Evolutionary conservation across 2,113 vertebrate species (phyloP), one percentile per base, ranked within the genome.

Genomic region (Hassar affinis): DNA sequence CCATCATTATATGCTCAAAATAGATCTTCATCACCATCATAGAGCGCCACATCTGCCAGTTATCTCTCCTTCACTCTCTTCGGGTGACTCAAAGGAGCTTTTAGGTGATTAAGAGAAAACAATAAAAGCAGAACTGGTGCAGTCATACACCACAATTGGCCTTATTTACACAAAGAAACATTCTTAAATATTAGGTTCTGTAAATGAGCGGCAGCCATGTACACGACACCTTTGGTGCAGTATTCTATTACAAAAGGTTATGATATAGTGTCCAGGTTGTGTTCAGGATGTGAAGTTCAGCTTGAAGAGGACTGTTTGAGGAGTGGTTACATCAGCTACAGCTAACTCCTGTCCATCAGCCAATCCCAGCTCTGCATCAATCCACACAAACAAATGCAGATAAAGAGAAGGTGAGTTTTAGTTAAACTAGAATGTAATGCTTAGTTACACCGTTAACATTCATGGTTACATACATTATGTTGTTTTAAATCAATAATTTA

Each of bases 231-330:
- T n/a, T 62, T 38, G 22, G 72, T 64, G 33, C 57, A 78, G 75
- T 47, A 78, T 57, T 49, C 38, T 35, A 49, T 49, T 35, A 59
- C 15, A 15, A 68, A 59, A 38, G n/a, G 22, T n/a, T 47, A 18
- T 56, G 22, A 20, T 57, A 25, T n/a, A 47, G 14, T 20, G 57
- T 69, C 54, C 38, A 18, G 38, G 69, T 4, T 61, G 76, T 49
- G 68, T 62, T 84, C 66, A 84, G 66, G 83, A 79, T 38, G 83
- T 97, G 91, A 98, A 97, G 88, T 95, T 94, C 85, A 99, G 96
- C 89, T 96, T 97, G 92, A 99, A 98, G 77, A 98, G 89, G 89
- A 99, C 92, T 18, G 97, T 99, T 91, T 99, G 97, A 71, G 97
- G 97, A 75, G 96, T 97, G 80, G 97, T 99, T 88, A 96, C 88